A percentile compares a stretch with the other conserved stretches of the same genome.
These are phyloP conservation scores for Chymomyza costata DNA, from an alignment of 1,140 invertebrate species.

Conservation along the genomic window DNA sequence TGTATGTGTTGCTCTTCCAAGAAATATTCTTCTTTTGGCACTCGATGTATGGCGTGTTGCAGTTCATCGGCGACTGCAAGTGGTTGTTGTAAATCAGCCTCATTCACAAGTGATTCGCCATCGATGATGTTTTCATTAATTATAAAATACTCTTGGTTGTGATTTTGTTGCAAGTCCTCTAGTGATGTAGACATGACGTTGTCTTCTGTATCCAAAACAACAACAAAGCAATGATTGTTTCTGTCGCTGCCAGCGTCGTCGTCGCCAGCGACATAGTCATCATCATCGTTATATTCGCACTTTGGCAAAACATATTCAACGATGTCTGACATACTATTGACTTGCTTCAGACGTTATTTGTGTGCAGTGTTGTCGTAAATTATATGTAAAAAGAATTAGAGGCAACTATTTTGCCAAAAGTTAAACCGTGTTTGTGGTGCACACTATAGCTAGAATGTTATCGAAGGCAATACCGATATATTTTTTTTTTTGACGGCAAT, in stretches of 20 bases:
- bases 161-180: too few species aligned
- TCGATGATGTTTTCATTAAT: slow-evolving; percentile 44
- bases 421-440: too few species aligned
- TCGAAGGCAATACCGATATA: too few species aligned
- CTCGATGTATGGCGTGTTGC: slow-evolving; percentile 16
- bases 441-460: too few species aligned
- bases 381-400: too few species aligned
- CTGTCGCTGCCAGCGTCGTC: slow-evolving; percentile 3
- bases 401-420: too few species aligned
- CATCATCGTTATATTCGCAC: slow-evolving; percentile 40
- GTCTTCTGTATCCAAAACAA: slow-evolving; percentile 34
- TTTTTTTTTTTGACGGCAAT: too few species aligned
- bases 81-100: slow-evolving; percentile 32
- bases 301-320: slow-evolving; percentile 50
- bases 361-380: too few species aligned
- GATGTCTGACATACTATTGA: slow-evolving; percentile 57
- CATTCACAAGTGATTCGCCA: slow-evolving; percentile 30
- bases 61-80: slow-evolving; percentile 22
- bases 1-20: slow-evolving; percentile 23
- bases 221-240: slow-evolving; percentile 39
- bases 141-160: slow-evolving; percentile 43
- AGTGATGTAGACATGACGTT: too few species aligned
- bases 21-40: slow-evolving; percentile 9
- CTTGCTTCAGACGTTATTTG: too few species aligned
- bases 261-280: slow-evolving; percentile 19